Evolutionary conservation across 1,140 invertebrate species (phyloP), one percentile per base, ranked within the genome.

Genomic region (Diploscapter pachys): DNA sequence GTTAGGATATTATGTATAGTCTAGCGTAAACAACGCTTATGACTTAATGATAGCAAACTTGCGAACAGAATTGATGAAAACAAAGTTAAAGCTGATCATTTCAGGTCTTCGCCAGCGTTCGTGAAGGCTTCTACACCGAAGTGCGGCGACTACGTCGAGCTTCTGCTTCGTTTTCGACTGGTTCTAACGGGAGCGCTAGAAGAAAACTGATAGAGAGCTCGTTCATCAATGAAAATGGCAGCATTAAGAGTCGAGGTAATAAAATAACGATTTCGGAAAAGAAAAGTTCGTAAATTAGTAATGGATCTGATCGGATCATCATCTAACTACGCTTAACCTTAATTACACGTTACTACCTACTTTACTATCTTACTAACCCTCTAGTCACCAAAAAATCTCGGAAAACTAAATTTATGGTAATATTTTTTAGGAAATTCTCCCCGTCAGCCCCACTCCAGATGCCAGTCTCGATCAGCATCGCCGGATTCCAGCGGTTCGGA

Each of bases 101-200:
- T 61, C 63, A 83, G 81, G 64, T 83, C 13, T 85, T 83, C 63
- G 77, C 84, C 8, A 71, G 82, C 6, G 82, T 83, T n/a, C 82
- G 82, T 6, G 77, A 85, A 61, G 82, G 82, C 31, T 83, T 86
- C 66, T 83, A 83, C 65, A 79, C 63, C 13, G 84, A 86, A 66
- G 84, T 83, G 80, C 70, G 78, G 63, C 57, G 80, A 55, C 61
- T 80, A 13, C 73, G 82, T 61, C 66, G 82, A 11, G 63, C 81
- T 13, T 80, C 76, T 52, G 79, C 82, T 56, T 76, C 75, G 53
- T 85, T 86, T 72, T 85, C 82, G 55, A 82, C 78, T 11, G 76
- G 77, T 8, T 73, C 81, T 8, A 79, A 62, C 62, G 50, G 76
- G n/a, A 71, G 76, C 51, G n/a, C 11, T n/a, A 72, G 71, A 50